A percentile compares a stretch with the other conserved stretches of the same genome.
Evolutionary conservation across 2,888 invertebrate species (phyloP).

Genomic region (Sympetrum striolatum): DNA sequence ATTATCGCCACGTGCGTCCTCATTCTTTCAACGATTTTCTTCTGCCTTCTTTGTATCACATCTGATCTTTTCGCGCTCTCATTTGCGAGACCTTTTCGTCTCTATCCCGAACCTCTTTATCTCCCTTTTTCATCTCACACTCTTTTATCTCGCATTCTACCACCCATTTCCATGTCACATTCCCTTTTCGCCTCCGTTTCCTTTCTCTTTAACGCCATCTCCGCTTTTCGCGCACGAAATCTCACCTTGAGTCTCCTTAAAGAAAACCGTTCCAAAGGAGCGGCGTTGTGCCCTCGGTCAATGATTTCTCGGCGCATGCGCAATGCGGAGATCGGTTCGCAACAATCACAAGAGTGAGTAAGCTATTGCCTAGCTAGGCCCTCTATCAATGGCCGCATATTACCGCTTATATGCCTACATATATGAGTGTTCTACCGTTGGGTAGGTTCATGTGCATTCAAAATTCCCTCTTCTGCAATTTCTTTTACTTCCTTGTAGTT

Average conservation of each 20-base stretch:
- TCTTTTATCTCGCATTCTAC: background rate
- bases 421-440: no score
- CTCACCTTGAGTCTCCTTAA: background rate
- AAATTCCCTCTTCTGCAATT: no score
- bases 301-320: background rate
- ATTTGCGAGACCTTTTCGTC: background rate
- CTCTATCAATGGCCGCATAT: no score
- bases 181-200: background rate
- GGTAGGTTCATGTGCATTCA: no score
- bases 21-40: background rate
- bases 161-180: background rate
- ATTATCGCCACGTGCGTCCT: no score
- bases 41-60: background rate
- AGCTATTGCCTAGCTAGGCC: no score
- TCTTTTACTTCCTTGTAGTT: no score
- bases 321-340: background rate
- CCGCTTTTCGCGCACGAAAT: background rate
- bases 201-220: background rate
- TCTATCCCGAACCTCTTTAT: background rate
- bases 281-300: background rate
- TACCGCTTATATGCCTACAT: no score
- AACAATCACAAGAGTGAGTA: no score
- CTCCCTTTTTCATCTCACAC: background rate
- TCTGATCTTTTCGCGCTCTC: background rate
- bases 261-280: background rate